Evolutionary conservation across 2,888 invertebrate genomes (phyloP).

Genomic region (Hydriomena furcata): DNA sequence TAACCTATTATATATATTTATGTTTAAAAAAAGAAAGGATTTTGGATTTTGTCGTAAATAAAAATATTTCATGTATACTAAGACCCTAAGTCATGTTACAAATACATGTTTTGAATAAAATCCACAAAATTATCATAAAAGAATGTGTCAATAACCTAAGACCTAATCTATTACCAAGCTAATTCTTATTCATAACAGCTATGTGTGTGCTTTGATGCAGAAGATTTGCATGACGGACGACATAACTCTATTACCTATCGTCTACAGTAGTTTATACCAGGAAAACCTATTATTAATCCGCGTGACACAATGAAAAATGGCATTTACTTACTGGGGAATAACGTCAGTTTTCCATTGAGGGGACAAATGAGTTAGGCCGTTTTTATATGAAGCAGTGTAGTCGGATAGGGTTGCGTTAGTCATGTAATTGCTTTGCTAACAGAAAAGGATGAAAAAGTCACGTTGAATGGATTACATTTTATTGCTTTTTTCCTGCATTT

Average conservation of each 20-base stretch:
- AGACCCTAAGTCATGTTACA: too few relatives aligned
- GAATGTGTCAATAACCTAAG: constrained; percentile 8
- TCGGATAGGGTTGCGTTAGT: constrained; percentile 44
- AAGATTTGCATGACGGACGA: constrained; percentile 47
- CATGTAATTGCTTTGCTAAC: constrained; percentile 66
- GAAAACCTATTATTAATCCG: constrained; percentile 30
- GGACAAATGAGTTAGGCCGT: constrained; percentile 29
- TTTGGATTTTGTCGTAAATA: too few relatives aligned
- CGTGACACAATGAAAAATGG: constrained; percentile 15
- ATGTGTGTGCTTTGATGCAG: constrained; percentile 32
- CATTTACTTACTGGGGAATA: constrained; percentile 6
- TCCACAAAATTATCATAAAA: neutral
- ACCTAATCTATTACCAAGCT: constrained; percentile 13
- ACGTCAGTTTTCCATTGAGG: constrained; percentile 8
- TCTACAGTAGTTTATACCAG: constrained; percentile 19
- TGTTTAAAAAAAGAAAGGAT: too few relatives aligned
- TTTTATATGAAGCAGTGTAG: constrained; percentile 39
- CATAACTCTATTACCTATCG: constrained; percentile 47
- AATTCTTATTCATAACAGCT: constrained; percentile 34
- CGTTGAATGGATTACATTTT: constrained; percentile 47
- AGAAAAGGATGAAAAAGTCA: constrained; percentile 57
- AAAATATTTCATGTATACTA: too few relatives aligned
- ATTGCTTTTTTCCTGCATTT: constrained; percentile 47
- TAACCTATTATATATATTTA: too few relatives aligned
- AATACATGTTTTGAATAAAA: neutral